Percentiles rank a stretch among this genome's conserved stretches.
Evolutionary conservation across 1,140 invertebrate genomes (phyloP).

Genomic region (Drosophila kanapiae): DNA sequence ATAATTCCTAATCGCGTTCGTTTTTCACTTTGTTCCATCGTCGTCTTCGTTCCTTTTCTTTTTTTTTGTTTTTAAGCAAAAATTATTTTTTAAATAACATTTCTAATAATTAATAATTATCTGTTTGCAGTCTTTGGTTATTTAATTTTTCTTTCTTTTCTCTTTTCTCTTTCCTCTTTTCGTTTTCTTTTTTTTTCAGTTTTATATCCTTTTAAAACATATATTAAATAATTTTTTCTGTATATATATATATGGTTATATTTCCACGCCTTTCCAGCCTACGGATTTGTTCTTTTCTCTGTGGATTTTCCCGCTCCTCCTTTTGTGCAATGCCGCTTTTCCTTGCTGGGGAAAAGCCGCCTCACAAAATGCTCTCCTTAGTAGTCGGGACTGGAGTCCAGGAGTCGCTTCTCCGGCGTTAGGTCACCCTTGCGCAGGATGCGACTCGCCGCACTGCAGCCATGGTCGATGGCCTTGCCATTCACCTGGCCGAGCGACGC

Average conservation of each 20-base stretch:
- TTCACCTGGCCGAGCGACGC: constrained; percentile 26
- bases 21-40: constrained; percentile 7
- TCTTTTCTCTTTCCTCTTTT: constrained; percentile 28
- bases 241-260: constrained; percentile 54
- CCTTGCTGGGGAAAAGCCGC: constrained; percentile 59
- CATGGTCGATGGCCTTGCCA: constrained; percentile 71
- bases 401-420: constrained; percentile 87
- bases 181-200: constrained; percentile 28
- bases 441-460: constrained; percentile 78
- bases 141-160: constrained; percentile 78
- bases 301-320: neutral
- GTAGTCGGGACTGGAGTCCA: constrained; percentile 86
- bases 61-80: constrained; percentile 70
- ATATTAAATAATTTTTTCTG: constrained; percentile 59
- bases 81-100: constrained; percentile 85
- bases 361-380: constrained; percentile 64
- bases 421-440: constrained; percentile 81
- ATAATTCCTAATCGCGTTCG: constrained; percentile 44
- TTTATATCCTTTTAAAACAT: constrained; percentile 55
- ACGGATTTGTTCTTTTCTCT: constrained; percentile 10
- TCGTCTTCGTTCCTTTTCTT: constrained; percentile 14
- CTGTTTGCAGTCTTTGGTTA: constrained; percentile 86
- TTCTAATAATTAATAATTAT: constrained; percentile 86
- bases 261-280: constrained; percentile 4
- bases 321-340: constrained; percentile 46